Evolutionary conservation across 2,888 invertebrate genomes (phyloP).

Genomic region (Polia nebulosa): DNA sequence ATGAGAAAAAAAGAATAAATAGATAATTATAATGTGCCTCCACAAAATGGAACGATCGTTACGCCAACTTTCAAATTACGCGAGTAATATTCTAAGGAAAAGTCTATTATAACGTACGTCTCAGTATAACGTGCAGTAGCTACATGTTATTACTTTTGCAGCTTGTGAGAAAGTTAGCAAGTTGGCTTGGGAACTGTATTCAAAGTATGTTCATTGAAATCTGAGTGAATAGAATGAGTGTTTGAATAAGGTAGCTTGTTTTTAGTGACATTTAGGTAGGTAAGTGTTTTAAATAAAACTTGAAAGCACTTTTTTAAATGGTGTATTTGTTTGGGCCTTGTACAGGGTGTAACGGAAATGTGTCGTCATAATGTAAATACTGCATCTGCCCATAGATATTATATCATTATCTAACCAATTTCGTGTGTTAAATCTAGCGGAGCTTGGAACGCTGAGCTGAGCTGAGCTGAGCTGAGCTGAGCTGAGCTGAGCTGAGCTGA

Average conservation of each 20-base stretch:
- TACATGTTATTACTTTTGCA: conserved; percentile 39
- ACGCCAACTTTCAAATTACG: conserved; percentile 51
- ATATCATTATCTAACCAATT: too few relatives aligned
- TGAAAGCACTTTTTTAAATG: too few relatives aligned
- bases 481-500: too few relatives aligned
- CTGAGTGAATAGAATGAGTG: conserved; percentile 11
- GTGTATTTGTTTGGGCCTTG: too few relatives aligned
- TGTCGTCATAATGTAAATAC: too few relatives aligned
- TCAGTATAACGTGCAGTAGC: conserved; percentile 10
- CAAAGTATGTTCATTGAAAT: conserved; percentile 27
- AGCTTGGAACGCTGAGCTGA: too few relatives aligned
- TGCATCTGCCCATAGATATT: too few relatives aligned
- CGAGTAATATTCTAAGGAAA: conserved; percentile 31
- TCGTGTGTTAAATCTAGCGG: too few relatives aligned
- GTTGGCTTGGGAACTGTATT: conserved; percentile 55
- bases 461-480: too few relatives aligned
- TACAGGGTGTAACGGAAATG: too few relatives aligned
- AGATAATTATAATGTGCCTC: not conserved
- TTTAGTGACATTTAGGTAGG: not conserved
- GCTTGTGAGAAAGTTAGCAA: conserved; percentile 61
- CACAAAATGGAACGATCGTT: conserved; percentile 1
- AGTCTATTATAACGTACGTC: conserved; percentile 19
- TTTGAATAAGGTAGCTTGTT: not conserved
- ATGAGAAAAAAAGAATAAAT: conserved; percentile 1
- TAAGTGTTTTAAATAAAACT: not conserved